phyloP scores from a whole-genome alignment of 2,113 vertebrate species.

The Bubalus kerabau region DNA sequence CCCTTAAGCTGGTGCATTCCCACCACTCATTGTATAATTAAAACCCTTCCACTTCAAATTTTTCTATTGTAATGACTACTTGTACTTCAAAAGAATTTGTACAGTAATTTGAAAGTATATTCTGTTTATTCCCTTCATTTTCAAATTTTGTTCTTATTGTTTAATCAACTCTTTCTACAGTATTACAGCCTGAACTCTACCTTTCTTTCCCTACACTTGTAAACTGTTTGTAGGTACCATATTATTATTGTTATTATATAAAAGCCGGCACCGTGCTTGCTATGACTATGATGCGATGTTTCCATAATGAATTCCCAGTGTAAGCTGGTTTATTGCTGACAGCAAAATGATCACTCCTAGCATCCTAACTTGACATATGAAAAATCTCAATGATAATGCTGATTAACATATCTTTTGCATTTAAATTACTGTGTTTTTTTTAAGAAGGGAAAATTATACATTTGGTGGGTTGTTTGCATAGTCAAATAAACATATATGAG shows the following conservation, averaged over 20 bases:
- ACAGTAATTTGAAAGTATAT: neutral
- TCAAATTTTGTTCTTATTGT: constrained; percentile 37
- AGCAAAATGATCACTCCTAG: constrained; percentile 43
- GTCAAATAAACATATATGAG: constrained; percentile 59
- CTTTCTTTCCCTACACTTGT: neutral
- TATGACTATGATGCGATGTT: neutral
- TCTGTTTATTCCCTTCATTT: constrained; percentile 29
- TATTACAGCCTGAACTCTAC: neutral
- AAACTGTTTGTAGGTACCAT: neutral
- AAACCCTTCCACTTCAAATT: constrained; percentile 56
- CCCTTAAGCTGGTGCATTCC: constrained; percentile 28
- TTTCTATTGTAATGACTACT: neutral
- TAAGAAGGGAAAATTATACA: constrained; percentile 63
- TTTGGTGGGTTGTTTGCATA: constrained; percentile 55
- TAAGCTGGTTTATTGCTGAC: constrained; percentile 14
- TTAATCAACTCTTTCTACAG: neutral
- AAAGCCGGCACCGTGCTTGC: neutral
- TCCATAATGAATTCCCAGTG: constrained; percentile 13
- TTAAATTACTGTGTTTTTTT: constrained; percentile 65
- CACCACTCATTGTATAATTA: constrained; percentile 44
- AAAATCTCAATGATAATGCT: constrained; percentile 61
- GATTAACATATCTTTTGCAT: constrained; percentile 68
- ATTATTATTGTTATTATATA: neutral
- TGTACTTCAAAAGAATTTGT: neutral
- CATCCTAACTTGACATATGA: constrained; percentile 51